phyloP scores from a whole-genome alignment of 2,888 invertebrate genomes.

The Nasonia oneida region DNA sequence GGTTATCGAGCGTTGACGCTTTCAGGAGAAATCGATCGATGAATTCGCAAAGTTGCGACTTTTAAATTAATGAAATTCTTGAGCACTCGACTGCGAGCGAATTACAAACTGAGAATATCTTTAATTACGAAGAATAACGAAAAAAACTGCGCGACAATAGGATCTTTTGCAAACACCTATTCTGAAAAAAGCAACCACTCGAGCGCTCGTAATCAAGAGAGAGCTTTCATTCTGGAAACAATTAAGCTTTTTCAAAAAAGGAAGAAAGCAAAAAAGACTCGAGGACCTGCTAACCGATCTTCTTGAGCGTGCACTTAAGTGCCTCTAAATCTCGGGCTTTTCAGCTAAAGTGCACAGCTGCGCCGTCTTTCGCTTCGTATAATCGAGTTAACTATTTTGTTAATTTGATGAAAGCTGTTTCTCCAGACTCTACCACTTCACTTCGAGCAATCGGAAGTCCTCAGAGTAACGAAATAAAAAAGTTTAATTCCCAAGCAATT shows the following conservation, averaged over 20 bases:
- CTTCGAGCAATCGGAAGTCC: too few species aligned
- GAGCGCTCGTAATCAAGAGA: neutral
- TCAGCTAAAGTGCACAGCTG: neutral
- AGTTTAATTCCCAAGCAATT: neutral
- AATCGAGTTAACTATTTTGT: neutral
- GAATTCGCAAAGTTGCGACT: neutral
- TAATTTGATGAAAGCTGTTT: neutral
- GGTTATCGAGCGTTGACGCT: neutral
- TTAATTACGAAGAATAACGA: neutral
- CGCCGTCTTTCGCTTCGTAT: neutral
- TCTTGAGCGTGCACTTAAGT: neutral
- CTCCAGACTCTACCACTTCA: neutral
- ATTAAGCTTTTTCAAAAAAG: neutral
- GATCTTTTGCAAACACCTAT: neutral
- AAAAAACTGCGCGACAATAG: neutral
- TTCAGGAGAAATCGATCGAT: neutral
- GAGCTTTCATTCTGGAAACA: neutral
- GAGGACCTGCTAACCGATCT: neutral
- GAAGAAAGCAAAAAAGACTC: neutral
- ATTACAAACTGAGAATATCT: neutral
- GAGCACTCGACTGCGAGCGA: too few species aligned
- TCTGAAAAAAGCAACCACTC: neutral
- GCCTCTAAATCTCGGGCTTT: constrained; percentile 3
- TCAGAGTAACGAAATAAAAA: too few species aligned
- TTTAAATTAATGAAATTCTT: neutral